Percentiles rank a stretch among this genome's conserved stretches.
phyloP scores from a whole-genome alignment of 2,797 vertebrate species.

The Pseudochaenichthys georgianus region DNA sequence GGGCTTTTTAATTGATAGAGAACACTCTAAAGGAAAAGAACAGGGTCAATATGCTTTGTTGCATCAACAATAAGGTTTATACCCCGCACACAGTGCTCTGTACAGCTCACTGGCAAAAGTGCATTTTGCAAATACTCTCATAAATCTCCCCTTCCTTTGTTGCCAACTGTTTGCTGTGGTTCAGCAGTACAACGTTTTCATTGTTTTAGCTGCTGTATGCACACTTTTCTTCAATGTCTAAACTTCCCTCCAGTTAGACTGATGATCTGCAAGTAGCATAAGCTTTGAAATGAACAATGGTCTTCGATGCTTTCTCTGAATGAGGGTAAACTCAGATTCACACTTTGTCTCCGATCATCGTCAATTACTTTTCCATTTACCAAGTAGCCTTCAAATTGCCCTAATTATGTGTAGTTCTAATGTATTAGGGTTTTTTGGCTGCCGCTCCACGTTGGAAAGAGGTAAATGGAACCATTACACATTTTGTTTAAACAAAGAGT shows the following conservation, averaged over 20 bases:
- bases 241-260: conserved; percentile 61
- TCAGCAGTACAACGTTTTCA: conserved; percentile 71
- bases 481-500: conserved; percentile 74
- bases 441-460: conserved; percentile 55
- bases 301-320: conserved; percentile 52
- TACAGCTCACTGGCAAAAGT: conserved; percentile 39
- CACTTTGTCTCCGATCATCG: conserved; percentile 58
- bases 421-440: conserved; percentile 71
- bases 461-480: conserved; percentile 73
- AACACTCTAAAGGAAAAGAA: conserved; percentile 50
- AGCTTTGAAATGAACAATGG: conserved; percentile 60
- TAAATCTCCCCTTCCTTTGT: conserved; percentile 67
- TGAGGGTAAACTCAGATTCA: conserved; percentile 70
- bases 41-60: conserved; percentile 41
- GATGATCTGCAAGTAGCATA: conserved; percentile 61
- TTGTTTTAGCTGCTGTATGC: conserved; percentile 73
- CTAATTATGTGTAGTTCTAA: conserved; percentile 69
- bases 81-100: conserved; percentile 9
- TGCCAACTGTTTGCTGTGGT: conserved; percentile 62
- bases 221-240: conserved; percentile 62
- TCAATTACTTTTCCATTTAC: conserved; percentile 72
- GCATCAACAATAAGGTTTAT: conserved; percentile 42
- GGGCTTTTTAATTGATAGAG: conserved; percentile 32
- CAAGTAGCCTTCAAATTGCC: conserved; percentile 73
- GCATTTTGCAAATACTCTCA: conserved; percentile 47